Evolutionary conservation across 2,888 invertebrate species (phyloP).

Genomic region (Deilephila elpenor): DNA sequence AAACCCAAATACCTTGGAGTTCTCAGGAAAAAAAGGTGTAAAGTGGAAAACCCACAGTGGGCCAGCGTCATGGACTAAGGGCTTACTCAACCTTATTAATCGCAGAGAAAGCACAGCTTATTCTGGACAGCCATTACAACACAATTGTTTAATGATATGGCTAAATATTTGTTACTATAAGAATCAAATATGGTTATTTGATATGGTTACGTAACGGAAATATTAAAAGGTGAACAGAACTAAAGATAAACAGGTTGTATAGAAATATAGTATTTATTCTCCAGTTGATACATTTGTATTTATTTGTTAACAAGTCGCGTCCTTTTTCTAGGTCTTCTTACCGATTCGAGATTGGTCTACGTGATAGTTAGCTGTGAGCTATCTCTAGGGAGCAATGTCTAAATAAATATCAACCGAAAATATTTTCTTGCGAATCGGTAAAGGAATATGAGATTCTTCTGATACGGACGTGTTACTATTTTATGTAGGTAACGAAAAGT

Average conservation of each 20-base stretch:
- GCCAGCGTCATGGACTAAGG: too few relatives aligned
- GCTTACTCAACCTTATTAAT: too few relatives aligned
- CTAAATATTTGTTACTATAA: too few relatives aligned
- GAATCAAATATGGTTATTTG: too few relatives aligned
- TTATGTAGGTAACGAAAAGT: not conserved
- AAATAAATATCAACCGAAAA: conserved; percentile 19
- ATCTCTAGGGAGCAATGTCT: conserved; percentile 18
- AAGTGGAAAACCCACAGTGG: too few relatives aligned
- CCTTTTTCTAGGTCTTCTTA: not conserved
- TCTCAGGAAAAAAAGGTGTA: too few relatives aligned
- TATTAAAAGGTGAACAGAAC: not conserved
- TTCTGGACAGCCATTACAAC: too few relatives aligned
- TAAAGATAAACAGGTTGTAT: not conserved
- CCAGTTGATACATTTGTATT: not conserved
- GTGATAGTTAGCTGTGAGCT: conserved; percentile 16
- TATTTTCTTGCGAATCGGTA: not conserved
- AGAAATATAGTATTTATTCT: not conserved
- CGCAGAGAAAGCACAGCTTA: too few relatives aligned
- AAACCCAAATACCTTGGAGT: too few relatives aligned
- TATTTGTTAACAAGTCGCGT: not conserved
- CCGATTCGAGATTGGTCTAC: conserved; percentile 17
- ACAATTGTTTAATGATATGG: too few relatives aligned
- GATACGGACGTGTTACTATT: not conserved
- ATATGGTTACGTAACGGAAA: not conserved
- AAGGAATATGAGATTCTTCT: not conserved